Evolutionary conservation across 1,140 invertebrate species (phyloP).

Genomic region (Chironomus tepperi): DNA sequence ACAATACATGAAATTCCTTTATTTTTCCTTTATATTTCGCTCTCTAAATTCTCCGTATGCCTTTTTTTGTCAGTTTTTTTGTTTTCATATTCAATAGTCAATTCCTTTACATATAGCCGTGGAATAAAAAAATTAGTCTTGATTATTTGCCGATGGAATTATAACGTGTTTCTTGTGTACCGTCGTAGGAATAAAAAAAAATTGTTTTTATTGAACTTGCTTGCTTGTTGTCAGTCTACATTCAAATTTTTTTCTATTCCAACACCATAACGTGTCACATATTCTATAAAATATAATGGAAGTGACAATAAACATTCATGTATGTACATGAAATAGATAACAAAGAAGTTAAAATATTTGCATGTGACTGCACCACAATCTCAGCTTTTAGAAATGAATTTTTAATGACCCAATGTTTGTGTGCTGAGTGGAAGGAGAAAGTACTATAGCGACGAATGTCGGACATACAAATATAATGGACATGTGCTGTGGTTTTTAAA

Average conservation of each 20-base stretch:
- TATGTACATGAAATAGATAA: too few relatives aligned
- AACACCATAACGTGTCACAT: too few relatives aligned
- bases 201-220: not conserved
- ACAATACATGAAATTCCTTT: too few relatives aligned
- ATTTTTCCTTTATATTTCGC: not conserved
- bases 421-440: not conserved
- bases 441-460: not conserved
- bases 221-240: not conserved
- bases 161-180: not conserved
- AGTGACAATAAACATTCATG: too few relatives aligned
- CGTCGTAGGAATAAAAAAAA: too few relatives aligned
- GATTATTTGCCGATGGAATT: slow-evolving; percentile 11
- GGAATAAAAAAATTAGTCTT: slow-evolving; percentile 19
- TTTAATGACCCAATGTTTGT: not conserved
- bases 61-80: not conserved
- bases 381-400: not conserved
- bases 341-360: too few relatives aligned
- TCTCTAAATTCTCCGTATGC: not conserved
- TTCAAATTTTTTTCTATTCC: not conserved
- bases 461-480: slow-evolving; percentile 4
- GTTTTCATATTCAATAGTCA: not conserved
- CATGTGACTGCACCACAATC: not conserved
- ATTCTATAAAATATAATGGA: too few relatives aligned
- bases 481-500: not conserved
- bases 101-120: not conserved